Conservation (phyloP, 1,140 invertebrate genomes). For the Laupala kohalensis region DNA sequence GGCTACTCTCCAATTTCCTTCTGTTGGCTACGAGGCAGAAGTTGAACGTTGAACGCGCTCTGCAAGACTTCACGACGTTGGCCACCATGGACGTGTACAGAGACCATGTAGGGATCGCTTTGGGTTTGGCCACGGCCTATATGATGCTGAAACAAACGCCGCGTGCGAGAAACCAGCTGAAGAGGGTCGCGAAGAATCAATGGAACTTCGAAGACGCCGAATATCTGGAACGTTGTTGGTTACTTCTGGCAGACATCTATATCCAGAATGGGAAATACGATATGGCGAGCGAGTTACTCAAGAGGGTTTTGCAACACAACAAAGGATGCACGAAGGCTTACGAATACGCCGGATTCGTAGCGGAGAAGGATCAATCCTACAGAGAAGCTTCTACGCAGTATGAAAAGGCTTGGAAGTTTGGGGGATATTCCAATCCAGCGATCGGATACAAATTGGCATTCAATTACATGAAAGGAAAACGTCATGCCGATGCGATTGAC, state of each 20-base stretch:
- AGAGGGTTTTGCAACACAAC: conserved; percentile 72
- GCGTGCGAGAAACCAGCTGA: conserved; percentile 81
- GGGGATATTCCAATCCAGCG: conserved; percentile 62
- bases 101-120: conserved; percentile 74
- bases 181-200: conserved; percentile 67
- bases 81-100: conserved; percentile 48
- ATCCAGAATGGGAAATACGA: conserved; percentile 78
- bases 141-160: conserved; percentile 82
- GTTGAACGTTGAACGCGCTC: conserved; percentile 64
- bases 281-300: conserved; percentile 68
- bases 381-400: conserved; percentile 74
- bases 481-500: conserved; percentile 77
- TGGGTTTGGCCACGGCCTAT: conserved; percentile 77
- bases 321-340: conserved; percentile 82
- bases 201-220: conserved; percentile 95
- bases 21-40: conserved; percentile 77
- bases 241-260: conserved; percentile 84
- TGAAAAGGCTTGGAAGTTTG: conserved; percentile 69
- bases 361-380: conserved; percentile 87
- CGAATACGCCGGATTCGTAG: conserved; percentile 74
- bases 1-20: conserved; percentile 69
- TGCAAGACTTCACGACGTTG: conserved; percentile 67
- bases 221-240: conserved; percentile 88
- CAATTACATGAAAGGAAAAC: conserved; percentile 80
- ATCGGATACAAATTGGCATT: conserved; percentile 88